Conservation (phyloP, 2,113 vertebrate species). For the Regulus satrapa region DNA sequence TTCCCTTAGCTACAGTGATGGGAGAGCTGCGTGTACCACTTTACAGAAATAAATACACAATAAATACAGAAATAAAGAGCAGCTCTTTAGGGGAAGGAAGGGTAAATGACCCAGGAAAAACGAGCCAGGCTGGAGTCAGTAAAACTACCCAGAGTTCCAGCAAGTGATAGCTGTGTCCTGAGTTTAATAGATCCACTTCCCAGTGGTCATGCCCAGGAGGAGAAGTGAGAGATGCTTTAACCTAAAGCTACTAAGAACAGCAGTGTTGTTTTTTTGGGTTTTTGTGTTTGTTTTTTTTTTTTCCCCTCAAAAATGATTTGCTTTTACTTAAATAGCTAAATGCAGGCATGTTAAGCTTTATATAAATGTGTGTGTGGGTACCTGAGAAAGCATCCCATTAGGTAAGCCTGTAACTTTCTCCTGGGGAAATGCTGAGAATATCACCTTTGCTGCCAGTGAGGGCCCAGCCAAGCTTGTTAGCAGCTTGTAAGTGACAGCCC, state of each 20-base stretch:
- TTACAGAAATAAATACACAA: not conserved
- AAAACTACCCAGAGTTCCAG: not conserved
- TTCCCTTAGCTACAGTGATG: not conserved
- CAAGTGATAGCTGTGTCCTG: not conserved
- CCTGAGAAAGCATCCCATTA: not conserved
- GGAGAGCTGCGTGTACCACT: not conserved
- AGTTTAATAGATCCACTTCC: not conserved
- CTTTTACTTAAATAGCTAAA: not conserved
- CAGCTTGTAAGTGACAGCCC: conserved; percentile 13
- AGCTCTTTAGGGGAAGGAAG: not conserved
- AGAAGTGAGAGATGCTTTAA: not conserved
- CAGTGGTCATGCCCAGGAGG: not conserved
- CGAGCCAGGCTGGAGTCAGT: not conserved
- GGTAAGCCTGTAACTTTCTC: not conserved
- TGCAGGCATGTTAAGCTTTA: not conserved
- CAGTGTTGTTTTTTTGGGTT: not conserved
- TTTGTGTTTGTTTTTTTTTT: not conserved
- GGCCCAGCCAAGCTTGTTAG: not conserved
- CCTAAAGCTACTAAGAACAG: not conserved
- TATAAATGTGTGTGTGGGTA: not conserved
- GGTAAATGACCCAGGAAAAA: not conserved
- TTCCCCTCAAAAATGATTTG: not conserved
- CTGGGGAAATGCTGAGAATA: not conserved
- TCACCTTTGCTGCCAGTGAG: not conserved
- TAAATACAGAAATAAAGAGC: not conserved